These are phyloP conservation scores for Drosophila monieri DNA, from an alignment of 2,888 invertebrate species.

Conservation along the genomic window DNA sequence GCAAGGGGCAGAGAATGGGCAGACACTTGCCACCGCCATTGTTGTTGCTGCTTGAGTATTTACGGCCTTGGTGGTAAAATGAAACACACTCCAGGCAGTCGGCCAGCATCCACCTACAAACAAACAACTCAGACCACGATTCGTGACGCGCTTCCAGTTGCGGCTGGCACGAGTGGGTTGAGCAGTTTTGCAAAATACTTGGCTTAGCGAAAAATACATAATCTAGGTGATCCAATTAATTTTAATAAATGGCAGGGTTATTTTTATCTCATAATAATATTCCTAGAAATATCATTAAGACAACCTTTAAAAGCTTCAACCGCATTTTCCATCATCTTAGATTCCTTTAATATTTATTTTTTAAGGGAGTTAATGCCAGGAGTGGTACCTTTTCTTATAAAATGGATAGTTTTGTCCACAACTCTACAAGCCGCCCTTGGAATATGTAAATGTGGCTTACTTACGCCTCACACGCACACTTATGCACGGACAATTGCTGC, in stretches of 20 bases:
- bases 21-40: slow-evolving; percentile 19
- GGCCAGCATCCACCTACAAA: slow-evolving; percentile 41
- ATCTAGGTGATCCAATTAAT: background rate
- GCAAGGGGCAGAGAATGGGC: slow-evolving; percentile 1
- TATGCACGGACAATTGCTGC: slow-evolving; percentile 57
- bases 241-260: background rate
- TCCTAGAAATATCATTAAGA: background rate
- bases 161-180: slow-evolving; percentile 31
- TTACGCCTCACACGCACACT: slow-evolving; percentile 58
- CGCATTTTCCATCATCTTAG: too few species aligned
- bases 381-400: too few species aligned
- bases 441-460: slow-evolving; percentile 59
- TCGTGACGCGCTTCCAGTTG: slow-evolving; percentile 25
- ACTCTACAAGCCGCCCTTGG: slow-evolving; percentile 31
- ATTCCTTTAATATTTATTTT: too few species aligned
- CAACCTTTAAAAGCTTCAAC: background rate
- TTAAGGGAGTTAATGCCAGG: too few species aligned
- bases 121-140: slow-evolving; percentile 42
- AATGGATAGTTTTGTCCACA: background rate
- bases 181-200: slow-evolving; percentile 1
- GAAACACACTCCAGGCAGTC: slow-evolving; percentile 54
- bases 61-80: slow-evolving; percentile 66
- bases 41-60: slow-evolving; percentile 56
- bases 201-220: background rate
- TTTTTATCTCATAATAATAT: background rate